Conservation (phyloP, 2,888 invertebrate genomes). For the Allophyes oxyacanthae region DNA sequence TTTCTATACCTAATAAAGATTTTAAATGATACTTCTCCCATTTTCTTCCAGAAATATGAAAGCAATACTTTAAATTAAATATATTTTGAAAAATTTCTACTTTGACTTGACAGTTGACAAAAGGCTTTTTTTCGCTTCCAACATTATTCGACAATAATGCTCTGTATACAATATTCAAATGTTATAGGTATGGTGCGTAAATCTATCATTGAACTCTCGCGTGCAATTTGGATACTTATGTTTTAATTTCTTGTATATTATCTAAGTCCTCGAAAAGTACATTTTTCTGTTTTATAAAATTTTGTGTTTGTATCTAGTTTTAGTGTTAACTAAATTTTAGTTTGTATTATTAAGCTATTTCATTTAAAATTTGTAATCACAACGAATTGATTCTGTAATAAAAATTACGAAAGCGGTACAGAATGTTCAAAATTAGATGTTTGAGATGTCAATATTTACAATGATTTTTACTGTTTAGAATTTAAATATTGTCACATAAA, state of each 20-base stretch:
- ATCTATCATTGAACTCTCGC: constrained; percentile 38
- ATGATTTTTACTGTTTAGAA: constrained; percentile 34
- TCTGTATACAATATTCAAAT: constrained; percentile 14
- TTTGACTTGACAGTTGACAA: constrained; percentile 13
- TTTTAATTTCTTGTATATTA: constrained; percentile 55
- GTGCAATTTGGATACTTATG: constrained; percentile 63
- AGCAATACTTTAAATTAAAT: constrained; percentile 17
- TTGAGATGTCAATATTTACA: constrained; percentile 38
- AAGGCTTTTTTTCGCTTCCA: constrained; percentile 30
- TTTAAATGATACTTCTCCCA: constrained; percentile 11
- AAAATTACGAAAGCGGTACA: constrained; percentile 30
- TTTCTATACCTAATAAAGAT: constrained; percentile 54
- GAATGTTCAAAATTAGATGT: constrained; percentile 27
- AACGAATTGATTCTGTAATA: constrained; percentile 48
- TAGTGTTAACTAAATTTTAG: constrained; percentile 58
- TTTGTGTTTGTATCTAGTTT: constrained; percentile 54
- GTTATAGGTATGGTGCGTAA: constrained; percentile 53
- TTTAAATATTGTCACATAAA: constrained; percentile 30
- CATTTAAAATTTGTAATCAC: constrained; percentile 51
- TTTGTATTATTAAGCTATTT: constrained; percentile 44
- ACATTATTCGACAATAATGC: constrained; percentile 37
- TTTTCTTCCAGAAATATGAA: constrained; percentile 22
- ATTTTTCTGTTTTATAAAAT: constrained; percentile 52
- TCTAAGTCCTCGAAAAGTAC: constrained; percentile 56
- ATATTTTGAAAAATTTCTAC: constrained; percentile 10